A percentile compares a stretch with the other conserved stretches of the same genome.
These are phyloP conservation scores for Condylura cristata DNA, from an alignment of 2,113 vertebrate species.

Conservation along the genomic window DNA sequence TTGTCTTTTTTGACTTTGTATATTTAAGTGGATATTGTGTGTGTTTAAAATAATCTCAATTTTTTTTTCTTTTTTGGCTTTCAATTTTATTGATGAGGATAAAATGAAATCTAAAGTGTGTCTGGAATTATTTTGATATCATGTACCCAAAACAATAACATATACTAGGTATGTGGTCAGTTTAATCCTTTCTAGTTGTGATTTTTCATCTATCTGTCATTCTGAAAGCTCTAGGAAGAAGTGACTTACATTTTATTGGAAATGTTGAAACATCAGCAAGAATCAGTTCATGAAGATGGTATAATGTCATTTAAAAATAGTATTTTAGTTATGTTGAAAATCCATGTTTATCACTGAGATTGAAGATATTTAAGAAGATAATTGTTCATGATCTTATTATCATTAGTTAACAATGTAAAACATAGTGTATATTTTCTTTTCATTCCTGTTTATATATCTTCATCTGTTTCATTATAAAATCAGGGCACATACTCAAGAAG, in stretches of 20 bases:
- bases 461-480: not conserved
- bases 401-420: not conserved
- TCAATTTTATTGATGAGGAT: slow-evolving; percentile 33
- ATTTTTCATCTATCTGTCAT: not conserved
- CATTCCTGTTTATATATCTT: not conserved
- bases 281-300: not conserved
- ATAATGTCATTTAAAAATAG: not conserved
- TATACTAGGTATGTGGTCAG: not conserved
- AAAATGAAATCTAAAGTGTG: not conserved
- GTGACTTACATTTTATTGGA: not conserved
- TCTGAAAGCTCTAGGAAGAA: not conserved
- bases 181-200: not conserved
- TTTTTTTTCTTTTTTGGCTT: not conserved
- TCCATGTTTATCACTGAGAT: not conserved
- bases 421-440: not conserved
- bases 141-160: not conserved
- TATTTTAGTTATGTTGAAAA: not conserved
- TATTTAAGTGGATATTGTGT: not conserved
- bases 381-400: not conserved
- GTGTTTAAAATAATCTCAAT: not conserved
- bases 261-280: not conserved
- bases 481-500: too few relatives aligned
- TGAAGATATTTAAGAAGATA: not conserved
- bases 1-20: not conserved
- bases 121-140: slow-evolving; percentile 12